phyloP scores from a whole-genome alignment of 1,140 invertebrate species.

The Magallana angulata region DNA sequence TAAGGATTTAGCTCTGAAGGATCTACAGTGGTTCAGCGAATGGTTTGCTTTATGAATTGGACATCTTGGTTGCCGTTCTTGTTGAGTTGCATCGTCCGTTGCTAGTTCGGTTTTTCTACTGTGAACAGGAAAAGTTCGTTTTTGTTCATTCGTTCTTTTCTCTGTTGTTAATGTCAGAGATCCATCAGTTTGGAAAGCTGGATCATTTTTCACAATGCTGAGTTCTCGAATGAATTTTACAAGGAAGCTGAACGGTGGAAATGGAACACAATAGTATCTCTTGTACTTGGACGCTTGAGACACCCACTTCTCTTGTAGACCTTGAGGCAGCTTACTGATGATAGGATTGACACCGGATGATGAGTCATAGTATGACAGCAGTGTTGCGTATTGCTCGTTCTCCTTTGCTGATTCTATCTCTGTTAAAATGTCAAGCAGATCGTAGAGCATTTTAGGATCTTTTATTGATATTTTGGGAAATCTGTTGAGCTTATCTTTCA shows the following conservation, averaged over 20 bases:
- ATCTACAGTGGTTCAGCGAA: neutral
- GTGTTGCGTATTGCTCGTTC: too few species aligned
- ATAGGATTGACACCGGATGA: too few species aligned
- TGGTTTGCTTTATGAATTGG: neutral
- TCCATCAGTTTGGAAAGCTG: neutral
- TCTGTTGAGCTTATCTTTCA: too few species aligned
- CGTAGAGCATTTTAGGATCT: too few species aligned
- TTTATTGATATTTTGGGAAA: too few species aligned
- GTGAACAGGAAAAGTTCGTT: neutral
- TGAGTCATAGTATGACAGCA: too few species aligned
- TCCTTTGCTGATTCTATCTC: too few species aligned
- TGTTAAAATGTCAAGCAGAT: too few species aligned
- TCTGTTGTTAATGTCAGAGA: neutral
- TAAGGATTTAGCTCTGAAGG: neutral
- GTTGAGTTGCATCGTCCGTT: neutral
- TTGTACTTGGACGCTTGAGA: constrained; percentile 43
- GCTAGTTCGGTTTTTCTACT: neutral
- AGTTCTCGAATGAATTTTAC: constrained; percentile 42
- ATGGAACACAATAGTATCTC: constrained; percentile 11
- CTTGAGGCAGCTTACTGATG: neutral
- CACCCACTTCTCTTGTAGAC: constrained; percentile 44
- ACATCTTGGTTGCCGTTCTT: neutral
- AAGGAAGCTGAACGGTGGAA: constrained; percentile 38
- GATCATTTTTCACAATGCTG: constrained; percentile 3
- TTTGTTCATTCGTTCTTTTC: neutral